These are phyloP conservation scores for Caenorhabditis afra DNA, from an alignment of 2,888 invertebrate genomes.

Conservation along the genomic window DNA sequence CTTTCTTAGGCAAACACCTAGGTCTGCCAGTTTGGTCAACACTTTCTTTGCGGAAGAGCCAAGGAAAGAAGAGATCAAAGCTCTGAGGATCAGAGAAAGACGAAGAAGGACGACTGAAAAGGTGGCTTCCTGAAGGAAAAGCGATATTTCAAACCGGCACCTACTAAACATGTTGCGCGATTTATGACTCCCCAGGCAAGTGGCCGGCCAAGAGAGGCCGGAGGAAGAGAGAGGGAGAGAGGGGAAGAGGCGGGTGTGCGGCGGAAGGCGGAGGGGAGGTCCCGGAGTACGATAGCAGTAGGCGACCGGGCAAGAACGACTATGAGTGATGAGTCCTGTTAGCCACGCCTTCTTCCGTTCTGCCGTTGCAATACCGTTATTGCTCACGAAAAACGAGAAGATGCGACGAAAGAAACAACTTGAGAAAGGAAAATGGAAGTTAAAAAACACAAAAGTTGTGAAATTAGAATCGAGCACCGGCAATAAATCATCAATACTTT, in stretches of 20 bases:
- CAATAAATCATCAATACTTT: conserved; percentile 56
- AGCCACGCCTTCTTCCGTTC: conserved; percentile 52
- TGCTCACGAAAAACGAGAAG: too few species aligned
- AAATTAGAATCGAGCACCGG: conserved; percentile 15
- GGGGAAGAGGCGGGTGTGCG: conserved; percentile 8
- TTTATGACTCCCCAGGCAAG: conserved; percentile 61
- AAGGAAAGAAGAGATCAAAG: conserved; percentile 30
- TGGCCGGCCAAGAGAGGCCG: conserved; percentile 10
- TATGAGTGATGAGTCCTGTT: conserved; percentile 32
- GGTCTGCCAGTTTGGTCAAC: conserved; percentile 33
- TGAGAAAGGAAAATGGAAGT: neutral
- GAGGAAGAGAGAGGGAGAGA: conserved; percentile 3
- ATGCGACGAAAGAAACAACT: too few species aligned
- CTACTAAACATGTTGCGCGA: conserved; percentile 65
- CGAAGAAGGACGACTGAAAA: conserved; percentile 28
- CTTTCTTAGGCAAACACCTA: conserved; percentile 38
- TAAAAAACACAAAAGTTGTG: neutral
- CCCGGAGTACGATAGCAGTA: conserved; percentile 39
- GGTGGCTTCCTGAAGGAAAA: conserved; percentile 21
- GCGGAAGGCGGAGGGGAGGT: conserved; percentile 15
- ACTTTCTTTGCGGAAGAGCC: conserved; percentile 5
- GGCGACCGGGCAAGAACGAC: conserved; percentile 23
- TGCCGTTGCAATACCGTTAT: too few species aligned
- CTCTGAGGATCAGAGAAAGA: neutral
- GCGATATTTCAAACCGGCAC: conserved; percentile 60